Percentiles rank a stretch among this genome's conserved stretches.
Evolutionary conservation across 2,113 vertebrate species (phyloP).

Genomic region (Elgaria multicarinata): DNA sequence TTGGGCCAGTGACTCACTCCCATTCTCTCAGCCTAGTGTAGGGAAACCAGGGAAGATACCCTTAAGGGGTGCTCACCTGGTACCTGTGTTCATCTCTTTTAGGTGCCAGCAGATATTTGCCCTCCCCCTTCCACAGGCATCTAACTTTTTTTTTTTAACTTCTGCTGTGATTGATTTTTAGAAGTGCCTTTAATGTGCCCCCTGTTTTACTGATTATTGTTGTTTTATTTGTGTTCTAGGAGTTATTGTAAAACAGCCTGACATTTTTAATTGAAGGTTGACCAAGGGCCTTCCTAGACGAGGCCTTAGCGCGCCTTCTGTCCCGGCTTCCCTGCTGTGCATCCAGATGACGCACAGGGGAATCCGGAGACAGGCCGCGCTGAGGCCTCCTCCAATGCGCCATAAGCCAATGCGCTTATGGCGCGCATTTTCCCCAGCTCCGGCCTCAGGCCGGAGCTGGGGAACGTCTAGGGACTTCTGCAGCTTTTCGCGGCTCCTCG

Average conservation of each 20-base stretch:
- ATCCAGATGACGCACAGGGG: no score
- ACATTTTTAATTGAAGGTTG: not conserved
- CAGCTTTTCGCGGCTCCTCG: no score
- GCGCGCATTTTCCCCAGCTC: no score
- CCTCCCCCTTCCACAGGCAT: no score
- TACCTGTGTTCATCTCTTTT: not conserved
- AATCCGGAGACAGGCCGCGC: no score
- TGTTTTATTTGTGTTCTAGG: not conserved
- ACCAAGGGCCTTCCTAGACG: no score
- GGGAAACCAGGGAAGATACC: not conserved
- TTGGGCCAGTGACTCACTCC: not conserved
- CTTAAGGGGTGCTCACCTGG: not conserved
- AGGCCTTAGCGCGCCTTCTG: no score
- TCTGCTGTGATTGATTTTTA: not conserved
- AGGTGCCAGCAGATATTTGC: not conserved
- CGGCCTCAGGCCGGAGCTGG: no score
- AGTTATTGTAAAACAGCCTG: not conserved
- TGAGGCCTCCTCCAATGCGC: no score
- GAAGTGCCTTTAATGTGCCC: not conserved
- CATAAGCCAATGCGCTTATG: no score
- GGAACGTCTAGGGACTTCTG: no score
- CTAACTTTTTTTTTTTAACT: not conserved
- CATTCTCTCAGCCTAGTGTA: not conserved
- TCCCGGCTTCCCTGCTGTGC: no score
- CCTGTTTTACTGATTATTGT: not conserved